phyloP scores from a whole-genome alignment of 2,888 invertebrate species.

The Calephelis perditalis region DNA sequence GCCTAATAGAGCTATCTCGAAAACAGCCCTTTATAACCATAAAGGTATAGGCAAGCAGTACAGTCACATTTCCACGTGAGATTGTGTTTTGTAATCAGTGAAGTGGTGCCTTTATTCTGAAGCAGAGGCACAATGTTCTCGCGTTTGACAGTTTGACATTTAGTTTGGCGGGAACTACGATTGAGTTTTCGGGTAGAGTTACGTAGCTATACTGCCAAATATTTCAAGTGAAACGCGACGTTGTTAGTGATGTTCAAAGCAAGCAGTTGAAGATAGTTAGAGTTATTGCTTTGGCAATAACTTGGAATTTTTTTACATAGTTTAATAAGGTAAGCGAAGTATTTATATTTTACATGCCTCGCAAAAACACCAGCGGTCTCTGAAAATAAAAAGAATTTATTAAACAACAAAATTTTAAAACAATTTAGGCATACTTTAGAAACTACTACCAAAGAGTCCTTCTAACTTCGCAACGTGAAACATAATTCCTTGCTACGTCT shows the following conservation, averaged over 20 bases:
- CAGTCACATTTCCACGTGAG: constrained; percentile 70
- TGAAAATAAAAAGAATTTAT: constrained; percentile 41
- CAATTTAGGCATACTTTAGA: too few relatives aligned
- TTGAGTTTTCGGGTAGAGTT: constrained; percentile 42
- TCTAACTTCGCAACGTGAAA: too few relatives aligned
- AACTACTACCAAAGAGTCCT: too few relatives aligned
- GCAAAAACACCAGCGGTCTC: constrained; percentile 57
- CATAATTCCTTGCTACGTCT: too few relatives aligned
- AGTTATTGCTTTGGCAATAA: constrained; percentile 72
- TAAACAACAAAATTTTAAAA: background rate
- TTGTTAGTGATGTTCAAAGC: constrained; percentile 58
- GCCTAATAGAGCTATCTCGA: constrained; percentile 53
- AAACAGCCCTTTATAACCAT: constrained; percentile 60
- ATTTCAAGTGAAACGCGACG: constrained; percentile 43
- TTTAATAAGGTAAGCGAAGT: constrained; percentile 51
- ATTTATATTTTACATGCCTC: constrained; percentile 20
- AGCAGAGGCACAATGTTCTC: constrained; percentile 65
- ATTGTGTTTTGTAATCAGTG: constrained; percentile 74
- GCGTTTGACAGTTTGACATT: constrained; percentile 72
- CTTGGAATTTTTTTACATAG: constrained; percentile 61
- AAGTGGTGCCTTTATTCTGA: constrained; percentile 70
- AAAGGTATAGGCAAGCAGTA: constrained; percentile 57
- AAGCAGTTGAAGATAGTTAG: constrained; percentile 58
- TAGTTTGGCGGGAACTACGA: constrained; percentile 66
- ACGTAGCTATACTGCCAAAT: constrained; percentile 37